phyloP scores from a whole-genome alignment of 2,888 invertebrate genomes.

The Stratiomys singularior region DNA sequence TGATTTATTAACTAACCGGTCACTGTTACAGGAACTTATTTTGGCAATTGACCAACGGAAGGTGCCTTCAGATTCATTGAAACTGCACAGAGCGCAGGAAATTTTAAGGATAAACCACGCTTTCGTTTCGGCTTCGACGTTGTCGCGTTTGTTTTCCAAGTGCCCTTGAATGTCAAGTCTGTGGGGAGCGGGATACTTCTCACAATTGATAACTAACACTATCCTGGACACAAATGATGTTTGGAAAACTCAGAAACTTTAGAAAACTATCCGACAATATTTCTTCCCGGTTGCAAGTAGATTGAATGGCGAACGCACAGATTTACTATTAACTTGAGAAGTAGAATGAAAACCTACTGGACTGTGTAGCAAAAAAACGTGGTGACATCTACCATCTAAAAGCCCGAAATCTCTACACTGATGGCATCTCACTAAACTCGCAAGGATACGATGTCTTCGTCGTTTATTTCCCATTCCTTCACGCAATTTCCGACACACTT shows the following conservation, averaged over 20 bases:
- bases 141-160: slow-evolving; percentile 31
- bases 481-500: slow-evolving; percentile 32
- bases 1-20: slow-evolving; percentile 29
- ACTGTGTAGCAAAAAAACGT: slow-evolving; percentile 32
- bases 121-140: neutral
- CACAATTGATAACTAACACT: slow-evolving; percentile 19
- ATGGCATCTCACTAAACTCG: slow-evolving; percentile 48
- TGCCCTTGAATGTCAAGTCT: slow-evolving; percentile 35
- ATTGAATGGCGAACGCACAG: neutral
- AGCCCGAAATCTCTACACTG: slow-evolving; percentile 51
- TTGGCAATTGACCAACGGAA: neutral
- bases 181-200: slow-evolving; percentile 21
- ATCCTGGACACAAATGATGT: neutral
- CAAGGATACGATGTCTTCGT: slow-evolving; percentile 8
- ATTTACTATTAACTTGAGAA: slow-evolving; percentile 1
- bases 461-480: slow-evolving; percentile 42
- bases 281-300: neutral
- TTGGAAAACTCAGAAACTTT: neutral
- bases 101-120: neutral
- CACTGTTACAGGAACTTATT: neutral
- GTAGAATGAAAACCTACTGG: neutral
- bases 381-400: slow-evolving; percentile 46
- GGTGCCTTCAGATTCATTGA: neutral
- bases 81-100: neutral
- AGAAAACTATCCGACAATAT: neutral